These are phyloP conservation scores for Prietella phreatophila DNA, from an alignment of 2,113 vertebrate species.

Conservation along the genomic window DNA sequence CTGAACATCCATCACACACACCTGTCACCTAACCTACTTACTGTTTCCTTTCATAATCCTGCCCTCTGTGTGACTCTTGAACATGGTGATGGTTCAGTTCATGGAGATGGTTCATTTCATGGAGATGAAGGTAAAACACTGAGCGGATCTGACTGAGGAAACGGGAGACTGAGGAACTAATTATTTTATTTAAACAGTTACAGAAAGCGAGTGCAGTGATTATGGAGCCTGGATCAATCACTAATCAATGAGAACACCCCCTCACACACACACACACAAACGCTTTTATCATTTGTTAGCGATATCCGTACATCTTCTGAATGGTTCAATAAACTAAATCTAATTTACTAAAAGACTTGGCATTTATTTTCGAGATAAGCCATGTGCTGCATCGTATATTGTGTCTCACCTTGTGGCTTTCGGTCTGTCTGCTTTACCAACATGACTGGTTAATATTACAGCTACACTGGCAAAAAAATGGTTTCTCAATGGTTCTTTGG, in stretches of 20 bases:
- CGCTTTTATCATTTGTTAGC: neutral
- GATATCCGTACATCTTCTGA: neutral
- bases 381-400: neutral
- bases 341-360: neutral
- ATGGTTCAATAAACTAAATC: neutral
- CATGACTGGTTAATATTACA: neutral
- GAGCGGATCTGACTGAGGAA: neutral
- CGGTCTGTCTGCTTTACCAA: neutral
- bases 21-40: conserved; percentile 27
- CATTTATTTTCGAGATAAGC: neutral
- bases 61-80: neutral
- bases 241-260: neutral
- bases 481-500: neutral
- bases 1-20: conserved; percentile 37
- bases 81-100: neutral
- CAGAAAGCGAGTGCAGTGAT: neutral
- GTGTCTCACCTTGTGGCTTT: neutral
- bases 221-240: neutral
- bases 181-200: neutral
- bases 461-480: neutral
- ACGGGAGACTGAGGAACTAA: neutral
- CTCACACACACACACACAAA: neutral
- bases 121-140: neutral
- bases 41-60: conserved; percentile 2
- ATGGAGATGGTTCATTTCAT: neutral